Evolutionary conservation across 1,140 invertebrate species (phyloP).

Genomic region (Polyergus mexicanus): DNA sequence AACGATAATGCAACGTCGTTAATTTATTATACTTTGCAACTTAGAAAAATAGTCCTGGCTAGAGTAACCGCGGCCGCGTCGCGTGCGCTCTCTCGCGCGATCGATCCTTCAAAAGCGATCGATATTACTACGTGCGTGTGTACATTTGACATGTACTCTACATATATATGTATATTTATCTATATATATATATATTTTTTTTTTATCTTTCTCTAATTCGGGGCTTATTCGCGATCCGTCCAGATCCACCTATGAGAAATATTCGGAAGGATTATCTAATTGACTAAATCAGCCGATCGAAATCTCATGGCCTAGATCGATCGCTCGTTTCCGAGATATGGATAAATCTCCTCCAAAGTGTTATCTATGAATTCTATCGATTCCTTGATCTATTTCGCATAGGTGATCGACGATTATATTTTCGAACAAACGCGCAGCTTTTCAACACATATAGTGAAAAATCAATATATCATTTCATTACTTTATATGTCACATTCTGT

Average conservation of each 20-base stretch:
- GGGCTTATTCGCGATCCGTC: neutral
- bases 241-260: constrained; percentile 6
- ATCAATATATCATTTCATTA: neutral
- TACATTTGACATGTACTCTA: constrained; percentile 39
- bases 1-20: constrained; percentile 86
- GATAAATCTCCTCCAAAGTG: constrained; percentile 7
- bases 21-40: constrained; percentile 86
- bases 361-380: constrained; percentile 43
- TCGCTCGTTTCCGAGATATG: neutral
- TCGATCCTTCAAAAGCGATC: constrained; percentile 52
- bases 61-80: constrained; percentile 79
- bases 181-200: constrained; percentile 35
- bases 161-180: constrained; percentile 59
- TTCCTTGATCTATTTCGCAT: constrained; percentile 38
- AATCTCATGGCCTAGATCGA: neutral
- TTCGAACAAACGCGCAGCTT: constrained; percentile 40
- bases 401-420: neutral
- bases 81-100: constrained; percentile 70
- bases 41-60: constrained; percentile 86
- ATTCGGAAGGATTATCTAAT: constrained; percentile 59
- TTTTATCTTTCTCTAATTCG: constrained; percentile 21
- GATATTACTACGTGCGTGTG: constrained; percentile 55
- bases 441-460: neutral
- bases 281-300: constrained; percentile 63
- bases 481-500: neutral